Evolutionary conservation across 2,888 invertebrate species (phyloP), one percentile per base, ranked within the genome.

Genomic region (Himalopsyche japonica): DNA sequence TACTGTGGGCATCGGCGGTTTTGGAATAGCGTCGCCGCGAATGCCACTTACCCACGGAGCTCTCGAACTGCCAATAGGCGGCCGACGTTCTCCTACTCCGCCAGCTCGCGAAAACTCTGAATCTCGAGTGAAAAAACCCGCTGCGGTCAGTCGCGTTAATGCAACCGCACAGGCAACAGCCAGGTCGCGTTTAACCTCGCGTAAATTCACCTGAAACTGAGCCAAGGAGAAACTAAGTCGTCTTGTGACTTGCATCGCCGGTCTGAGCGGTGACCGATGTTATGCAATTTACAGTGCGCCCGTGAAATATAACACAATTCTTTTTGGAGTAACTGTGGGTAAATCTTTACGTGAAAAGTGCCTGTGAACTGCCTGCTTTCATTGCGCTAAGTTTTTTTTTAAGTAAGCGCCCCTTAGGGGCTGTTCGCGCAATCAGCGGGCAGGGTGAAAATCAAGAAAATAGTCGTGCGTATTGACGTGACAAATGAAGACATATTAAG

Each of bases 101-200:
- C 88, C 88, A 88, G 89, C 88, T 87, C 88, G 87, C 89, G n/a
- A 24, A 43, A 57, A 24, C 57, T 57, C 20, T 57, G 57, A 57
- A 92, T 92, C 92, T 92, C 90, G 70, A 76, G 34, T 76, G 79
- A 80, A 84, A 82, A 47, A 76, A 70, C 77, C 80, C 49, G n/a
- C 57, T 32, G 82, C 86, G 86, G 84, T 83, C 86, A 86, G 86
- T 86, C 86, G 86, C 86, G 86, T 81, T 83, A 43, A 49, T 37
- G 81, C 82, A 79, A 76, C 82, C 84, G 86, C 81, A 76, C 82
- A 81, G 47, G 79, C 24, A 83, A 48, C 84, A 86, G 43, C 47
- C 70, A 20, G 37, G 34, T 78, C 47, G 83, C 57, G 80, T 79
- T 76, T 27, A 64, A 64, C 24, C 32, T 57, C 20, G 43, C 77